phyloP scores from a whole-genome alignment of 2,888 invertebrate genomes.

The Kryphioiulus occultus region DNA sequence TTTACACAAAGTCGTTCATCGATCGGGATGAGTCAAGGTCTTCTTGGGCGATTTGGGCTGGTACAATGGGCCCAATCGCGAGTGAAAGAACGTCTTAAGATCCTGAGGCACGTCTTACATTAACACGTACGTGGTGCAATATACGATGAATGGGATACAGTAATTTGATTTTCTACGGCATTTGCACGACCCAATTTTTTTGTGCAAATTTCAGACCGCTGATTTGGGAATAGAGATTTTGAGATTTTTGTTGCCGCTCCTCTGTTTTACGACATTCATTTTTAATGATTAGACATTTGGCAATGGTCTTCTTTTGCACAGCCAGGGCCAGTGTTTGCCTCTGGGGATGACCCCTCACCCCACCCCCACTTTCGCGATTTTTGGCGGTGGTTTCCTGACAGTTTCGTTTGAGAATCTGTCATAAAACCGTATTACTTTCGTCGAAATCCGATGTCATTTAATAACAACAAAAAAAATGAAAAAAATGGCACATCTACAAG shows the following conservation, averaged over 20 bases:
- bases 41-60: too few species aligned
- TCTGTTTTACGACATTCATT: background rate
- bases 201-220: background rate
- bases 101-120: too few species aligned
- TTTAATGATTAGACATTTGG: background rate
- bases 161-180: too few species aligned
- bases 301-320: background rate
- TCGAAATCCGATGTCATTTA: constrained; percentile 25
- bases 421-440: constrained; percentile 6
- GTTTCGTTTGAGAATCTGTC: background rate
- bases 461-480: too few species aligned
- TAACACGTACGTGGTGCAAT: too few species aligned
- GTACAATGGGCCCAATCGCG: too few species aligned
- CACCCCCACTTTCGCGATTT: background rate
- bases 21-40: too few species aligned
- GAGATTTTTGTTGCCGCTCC: background rate
- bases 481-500: constrained; percentile 4
- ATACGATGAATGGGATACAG: too few species aligned
- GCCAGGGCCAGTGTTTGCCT: background rate
- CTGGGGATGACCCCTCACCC: background rate
- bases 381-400: background rate
- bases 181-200: background rate
- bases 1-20: too few species aligned
- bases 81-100: too few species aligned
- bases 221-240: background rate